Evolutionary conservation across 2,113 vertebrate species (phyloP).

Genomic region (Crotalus viridis): DNA sequence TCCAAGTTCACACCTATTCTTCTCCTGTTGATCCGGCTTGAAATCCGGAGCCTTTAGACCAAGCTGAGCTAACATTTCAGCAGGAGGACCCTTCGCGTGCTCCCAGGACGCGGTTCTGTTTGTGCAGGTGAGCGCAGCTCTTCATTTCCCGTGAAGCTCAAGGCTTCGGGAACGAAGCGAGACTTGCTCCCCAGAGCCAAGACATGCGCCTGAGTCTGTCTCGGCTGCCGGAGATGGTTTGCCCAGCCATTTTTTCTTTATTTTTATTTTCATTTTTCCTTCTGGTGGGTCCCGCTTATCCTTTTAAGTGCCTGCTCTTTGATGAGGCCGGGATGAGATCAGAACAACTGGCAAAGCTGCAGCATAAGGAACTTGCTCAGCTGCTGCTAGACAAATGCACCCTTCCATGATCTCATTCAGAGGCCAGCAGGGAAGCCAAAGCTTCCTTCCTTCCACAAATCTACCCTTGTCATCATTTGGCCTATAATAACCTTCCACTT

Average conservation of each 20-base stretch:
- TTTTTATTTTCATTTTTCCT: neutral
- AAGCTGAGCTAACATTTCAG: neutral
- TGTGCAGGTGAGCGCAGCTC: neutral
- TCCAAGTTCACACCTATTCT: neutral
- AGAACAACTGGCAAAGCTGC: neutral
- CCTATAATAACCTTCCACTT: conserved; percentile 12
- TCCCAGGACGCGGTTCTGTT: neutral
- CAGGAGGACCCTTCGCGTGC: neutral
- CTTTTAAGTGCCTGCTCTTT: neutral
- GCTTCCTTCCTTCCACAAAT: neutral
- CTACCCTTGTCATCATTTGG: conserved; percentile 2
- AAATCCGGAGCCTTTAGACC: neutral
- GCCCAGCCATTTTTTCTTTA: neutral
- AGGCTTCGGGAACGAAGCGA: fast-evolving
- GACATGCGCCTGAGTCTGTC: neutral
- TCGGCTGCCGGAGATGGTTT: too few relatives aligned
- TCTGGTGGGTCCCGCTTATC: too few relatives aligned
- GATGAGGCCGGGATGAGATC: conserved; percentile 7
- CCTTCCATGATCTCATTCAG: neutral
- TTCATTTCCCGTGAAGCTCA: neutral
- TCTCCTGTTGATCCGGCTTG: neutral
- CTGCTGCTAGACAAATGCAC: neutral
- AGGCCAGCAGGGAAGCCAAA: neutral
- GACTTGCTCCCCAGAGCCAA: neutral
- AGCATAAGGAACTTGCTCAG: neutral